phyloP scores from a whole-genome alignment of 2,888 invertebrate species.

The Acanthococcus lagerstroemiae region DNA sequence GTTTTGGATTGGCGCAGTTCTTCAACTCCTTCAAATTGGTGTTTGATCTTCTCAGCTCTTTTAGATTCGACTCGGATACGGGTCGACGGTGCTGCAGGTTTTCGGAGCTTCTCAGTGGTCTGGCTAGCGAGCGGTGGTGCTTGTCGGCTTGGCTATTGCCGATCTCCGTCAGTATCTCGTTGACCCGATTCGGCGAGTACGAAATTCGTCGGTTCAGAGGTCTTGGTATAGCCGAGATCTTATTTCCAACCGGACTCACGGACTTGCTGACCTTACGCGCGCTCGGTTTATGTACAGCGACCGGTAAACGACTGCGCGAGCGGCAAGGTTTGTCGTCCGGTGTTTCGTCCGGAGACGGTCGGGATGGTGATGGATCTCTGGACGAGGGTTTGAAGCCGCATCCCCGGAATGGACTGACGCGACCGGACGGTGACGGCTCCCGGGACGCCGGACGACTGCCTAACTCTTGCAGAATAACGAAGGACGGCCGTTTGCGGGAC shows the following conservation, averaged over 20 bases:
- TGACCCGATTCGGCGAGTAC: slow-evolving; percentile 5
- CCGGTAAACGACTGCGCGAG: slow-evolving; percentile 6
- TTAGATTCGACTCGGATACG: not conserved
- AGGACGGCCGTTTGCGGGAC: slow-evolving; percentile 31
- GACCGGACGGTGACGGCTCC: slow-evolving; percentile 12
- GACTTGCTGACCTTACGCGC: slow-evolving; percentile 20
- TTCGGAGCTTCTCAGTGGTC: slow-evolving; percentile 8
- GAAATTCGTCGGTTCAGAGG: slow-evolving; percentile 20
- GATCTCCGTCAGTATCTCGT: slow-evolving; percentile 2
- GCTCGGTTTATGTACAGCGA: not conserved
- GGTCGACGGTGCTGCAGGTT: not conserved
- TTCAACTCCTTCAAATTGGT: not conserved
- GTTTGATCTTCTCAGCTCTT: not conserved
- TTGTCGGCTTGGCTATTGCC: not conserved
- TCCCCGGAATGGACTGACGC: slow-evolving; percentile 21
- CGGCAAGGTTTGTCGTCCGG: not conserved
- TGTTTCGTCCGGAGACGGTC: not conserved
- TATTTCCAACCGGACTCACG: slow-evolving; percentile 8
- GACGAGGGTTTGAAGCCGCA: slow-evolving; percentile 15
- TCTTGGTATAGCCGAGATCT: slow-evolving; percentile 13
- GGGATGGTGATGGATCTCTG: slow-evolving; percentile 3
- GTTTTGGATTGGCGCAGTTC: not conserved
- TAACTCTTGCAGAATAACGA: slow-evolving; percentile 20
- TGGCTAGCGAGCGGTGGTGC: not conserved
- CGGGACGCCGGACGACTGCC: slow-evolving; percentile 12